Percentiles rank a stretch among this genome's conserved stretches.
These are phyloP conservation scores for Hapalemur alaotrensis DNA, from an alignment of 2,797 vertebrate species.

Conservation along the genomic window DNA sequence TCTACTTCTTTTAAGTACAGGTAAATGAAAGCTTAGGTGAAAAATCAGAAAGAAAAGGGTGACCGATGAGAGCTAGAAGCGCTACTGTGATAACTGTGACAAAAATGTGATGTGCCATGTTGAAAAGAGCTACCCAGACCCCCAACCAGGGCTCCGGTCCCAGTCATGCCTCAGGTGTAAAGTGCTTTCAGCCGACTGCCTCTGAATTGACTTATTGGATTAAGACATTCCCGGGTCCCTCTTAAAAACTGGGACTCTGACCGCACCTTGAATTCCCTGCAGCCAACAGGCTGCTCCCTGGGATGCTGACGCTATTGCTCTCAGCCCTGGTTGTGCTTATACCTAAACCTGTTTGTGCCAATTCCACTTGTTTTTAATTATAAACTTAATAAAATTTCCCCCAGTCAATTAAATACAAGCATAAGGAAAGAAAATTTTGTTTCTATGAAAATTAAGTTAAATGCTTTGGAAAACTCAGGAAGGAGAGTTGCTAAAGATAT, in stretches of 20 bases:
- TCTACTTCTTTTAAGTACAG: constrained; percentile 17
- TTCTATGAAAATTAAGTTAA: constrained; percentile 37
- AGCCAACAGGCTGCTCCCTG: background rate
- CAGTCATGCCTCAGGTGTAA: background rate
- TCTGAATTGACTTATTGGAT: constrained; percentile 20
- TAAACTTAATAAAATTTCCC: background rate
- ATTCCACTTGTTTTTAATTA: background rate
- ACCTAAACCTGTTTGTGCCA: background rate
- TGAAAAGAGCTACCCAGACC: constrained; percentile 47
- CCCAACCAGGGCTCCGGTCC: background rate
- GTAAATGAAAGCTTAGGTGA: background rate
- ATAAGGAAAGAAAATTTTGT: background rate
- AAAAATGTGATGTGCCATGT: constrained; percentile 50
- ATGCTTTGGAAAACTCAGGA: background rate
- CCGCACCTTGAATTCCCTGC: background rate
- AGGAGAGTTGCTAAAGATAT: background rate
- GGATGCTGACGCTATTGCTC: no score
- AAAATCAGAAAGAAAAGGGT: background rate
- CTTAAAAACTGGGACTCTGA: background rate
- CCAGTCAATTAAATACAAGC: background rate
- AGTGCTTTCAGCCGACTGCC: background rate
- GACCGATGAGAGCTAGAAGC: background rate
- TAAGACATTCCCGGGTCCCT: background rate
- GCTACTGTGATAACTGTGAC: constrained; percentile 19
- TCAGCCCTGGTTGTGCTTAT: background rate